Conservation (phyloP, 2,888 invertebrate species). For the Drosophila histrio region DNA sequence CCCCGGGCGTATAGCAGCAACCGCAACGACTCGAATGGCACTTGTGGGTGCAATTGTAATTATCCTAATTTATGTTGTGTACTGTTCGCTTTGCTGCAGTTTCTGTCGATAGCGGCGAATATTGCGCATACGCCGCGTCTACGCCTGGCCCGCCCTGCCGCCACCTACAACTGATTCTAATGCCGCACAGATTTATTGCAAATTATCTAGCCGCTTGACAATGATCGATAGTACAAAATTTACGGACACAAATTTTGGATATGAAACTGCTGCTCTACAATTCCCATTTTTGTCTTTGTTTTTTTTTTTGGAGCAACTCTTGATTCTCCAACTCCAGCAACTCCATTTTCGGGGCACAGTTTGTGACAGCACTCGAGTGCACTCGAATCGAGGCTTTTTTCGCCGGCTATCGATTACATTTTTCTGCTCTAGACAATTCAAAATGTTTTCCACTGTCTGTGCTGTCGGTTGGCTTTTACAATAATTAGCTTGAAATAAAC, state of each 20-base stretch:
- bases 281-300: no score
- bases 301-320: slow-evolving; percentile 11
- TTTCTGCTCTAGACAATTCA: slow-evolving; percentile 17
- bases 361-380: slow-evolving; percentile 27
- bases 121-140: slow-evolving; percentile 39
- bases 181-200: slow-evolving; percentile 70
- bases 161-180: slow-evolving; percentile 56
- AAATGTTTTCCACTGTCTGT: slow-evolving; percentile 38
- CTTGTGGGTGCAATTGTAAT: slow-evolving; percentile 81
- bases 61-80: slow-evolving; percentile 77
- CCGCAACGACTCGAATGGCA: slow-evolving; percentile 63
- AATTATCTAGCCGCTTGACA: slow-evolving; percentile 71
- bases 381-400: slow-evolving; percentile 19
- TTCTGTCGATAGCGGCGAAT: slow-evolving; percentile 18
- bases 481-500: slow-evolving; percentile 69
- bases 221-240: slow-evolving; percentile 74
- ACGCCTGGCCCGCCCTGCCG: neutral
- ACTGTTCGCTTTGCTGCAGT: slow-evolving; percentile 26
- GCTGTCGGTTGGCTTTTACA: slow-evolving; percentile 43
- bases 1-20: slow-evolving; percentile 35
- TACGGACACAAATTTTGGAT: slow-evolving; percentile 51
- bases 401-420: slow-evolving; percentile 35
- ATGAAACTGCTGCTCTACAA: slow-evolving; percentile 49
- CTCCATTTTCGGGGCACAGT: slow-evolving; percentile 2
- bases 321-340: slow-evolving; percentile 5